Conservation (phyloP, 1,140 invertebrate species). For the Rhopalosiphum padi region DNA sequence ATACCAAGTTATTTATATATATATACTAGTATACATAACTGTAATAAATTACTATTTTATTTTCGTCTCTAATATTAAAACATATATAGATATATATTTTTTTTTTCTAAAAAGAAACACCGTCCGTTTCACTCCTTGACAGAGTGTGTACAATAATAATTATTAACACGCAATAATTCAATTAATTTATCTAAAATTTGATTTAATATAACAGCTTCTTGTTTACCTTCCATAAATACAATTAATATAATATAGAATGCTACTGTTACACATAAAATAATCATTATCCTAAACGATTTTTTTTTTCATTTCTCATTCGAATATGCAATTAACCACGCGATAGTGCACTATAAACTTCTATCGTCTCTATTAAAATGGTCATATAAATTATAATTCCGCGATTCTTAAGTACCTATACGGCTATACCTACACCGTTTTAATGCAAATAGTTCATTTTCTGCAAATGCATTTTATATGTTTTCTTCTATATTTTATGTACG, state of each 20-base stretch:
- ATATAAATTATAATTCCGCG: background rate
- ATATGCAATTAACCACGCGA: background rate
- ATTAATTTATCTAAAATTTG: background rate
- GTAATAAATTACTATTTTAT: background rate
- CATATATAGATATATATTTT: no score
- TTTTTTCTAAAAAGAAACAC: background rate
- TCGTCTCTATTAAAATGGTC: background rate
- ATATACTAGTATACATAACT: background rate
- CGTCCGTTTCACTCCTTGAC: background rate
- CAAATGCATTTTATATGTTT: background rate
- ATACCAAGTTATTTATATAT: background rate
- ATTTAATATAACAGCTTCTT: background rate
- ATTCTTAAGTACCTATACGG: background rate
- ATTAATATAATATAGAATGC: background rate
- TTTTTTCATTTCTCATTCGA: background rate
- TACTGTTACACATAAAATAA: background rate
- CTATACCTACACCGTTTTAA: background rate
- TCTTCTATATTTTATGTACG: background rate
- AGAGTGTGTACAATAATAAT: background rate
- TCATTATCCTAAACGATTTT: background rate
- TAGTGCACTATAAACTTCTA: background rate
- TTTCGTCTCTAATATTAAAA: background rate
- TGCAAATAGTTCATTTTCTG: background rate
- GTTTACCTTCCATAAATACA: background rate
- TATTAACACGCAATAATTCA: conserved; percentile 28